Base-by-base conservation (phyloP, 2,797 vertebrate species). In the Psittacula derbiana region DNA sequence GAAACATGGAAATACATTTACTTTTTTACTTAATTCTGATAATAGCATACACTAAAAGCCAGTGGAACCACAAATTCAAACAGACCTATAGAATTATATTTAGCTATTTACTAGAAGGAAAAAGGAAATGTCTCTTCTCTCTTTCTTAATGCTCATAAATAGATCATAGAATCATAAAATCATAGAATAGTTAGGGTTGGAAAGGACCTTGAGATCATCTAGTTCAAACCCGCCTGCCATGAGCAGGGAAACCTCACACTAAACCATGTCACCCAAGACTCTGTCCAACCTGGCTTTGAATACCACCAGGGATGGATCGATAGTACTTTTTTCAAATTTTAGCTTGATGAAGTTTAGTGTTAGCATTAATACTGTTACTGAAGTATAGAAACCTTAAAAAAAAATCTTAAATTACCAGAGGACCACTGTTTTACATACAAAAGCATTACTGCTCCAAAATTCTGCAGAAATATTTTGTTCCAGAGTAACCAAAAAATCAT, bases 301-400 rank as follows among this genome's bases (percentile, higher is more conserved):
- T 7, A 53, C 11, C 8, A 7, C 30, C 52, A 19, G 30, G 52
- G 30, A 8, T 8, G 11, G 30, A 31, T 8, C 0, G 0, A 60
- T 23, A 55, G 8, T 11, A 5, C 31, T 70, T 82, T 64, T 80
- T 66, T 21, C 5, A 50, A 33, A 24, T 36, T 81, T 80, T 27
- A 66, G 9, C 7, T 50, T 41, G 38, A 27, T 52, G 52, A 49
- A 41, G 7, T 50, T 70, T 62, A 74, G 1, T 46, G 25, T 60
- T 60, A 86, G 5, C 64, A 36, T 53, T 80, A 70, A 69, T 66
- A 36, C 3, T 49, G 5, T 33, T 72, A 28, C 9, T 82, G 31
- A 85, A 67, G 57, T 46, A 41, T 1, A n/a, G 16, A 46, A 31
- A 21, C 1, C 20, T 64, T 78, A 30, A 3, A 1, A 23, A 47